Evolutionary conservation across 2,888 invertebrate genomes (phyloP).

Genomic region (Euphydryas editha): DNA sequence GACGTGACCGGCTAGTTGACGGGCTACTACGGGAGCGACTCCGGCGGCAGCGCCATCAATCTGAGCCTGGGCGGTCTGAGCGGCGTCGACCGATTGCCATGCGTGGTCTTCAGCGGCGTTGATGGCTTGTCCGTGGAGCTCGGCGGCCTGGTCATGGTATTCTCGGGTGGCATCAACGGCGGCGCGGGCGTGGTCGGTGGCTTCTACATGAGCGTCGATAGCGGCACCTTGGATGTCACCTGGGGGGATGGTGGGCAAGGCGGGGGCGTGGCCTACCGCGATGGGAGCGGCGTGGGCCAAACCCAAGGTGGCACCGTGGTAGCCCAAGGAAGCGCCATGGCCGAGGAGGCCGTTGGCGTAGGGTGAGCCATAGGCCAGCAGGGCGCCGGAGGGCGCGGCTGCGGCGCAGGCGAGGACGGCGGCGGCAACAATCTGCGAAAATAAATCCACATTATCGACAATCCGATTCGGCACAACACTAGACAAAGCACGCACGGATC

Average conservation of each 20-base stretch:
- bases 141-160: constrained; percentile 75
- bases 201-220: constrained; percentile 77
- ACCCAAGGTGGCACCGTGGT: constrained; percentile 54
- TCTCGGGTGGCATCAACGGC: constrained; percentile 73
- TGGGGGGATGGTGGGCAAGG: constrained; percentile 73
- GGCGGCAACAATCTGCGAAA: constrained; percentile 82
- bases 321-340: constrained; percentile 36
- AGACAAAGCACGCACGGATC: constrained; percentile 49
- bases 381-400: constrained; percentile 70
- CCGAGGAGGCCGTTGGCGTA: constrained; percentile 53
- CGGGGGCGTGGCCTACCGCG: constrained; percentile 56
- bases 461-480: constrained; percentile 48
- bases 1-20: constrained; percentile 72
- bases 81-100: constrained; percentile 77
- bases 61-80: constrained; percentile 73
- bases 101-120: constrained; percentile 79
- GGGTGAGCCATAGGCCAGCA: constrained; percentile 60
- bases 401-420: constrained; percentile 78
- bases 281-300: constrained; percentile 57
- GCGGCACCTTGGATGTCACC: constrained; percentile 74
- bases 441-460: constrained; percentile 48
- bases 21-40: constrained; percentile 73
- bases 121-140: constrained; percentile 73
- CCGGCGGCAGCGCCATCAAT: constrained; percentile 78
- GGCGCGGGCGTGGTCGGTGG: constrained; percentile 75